phyloP scores from a whole-genome alignment of 2,797 vertebrate species.

The Danio tinwini region DNA sequence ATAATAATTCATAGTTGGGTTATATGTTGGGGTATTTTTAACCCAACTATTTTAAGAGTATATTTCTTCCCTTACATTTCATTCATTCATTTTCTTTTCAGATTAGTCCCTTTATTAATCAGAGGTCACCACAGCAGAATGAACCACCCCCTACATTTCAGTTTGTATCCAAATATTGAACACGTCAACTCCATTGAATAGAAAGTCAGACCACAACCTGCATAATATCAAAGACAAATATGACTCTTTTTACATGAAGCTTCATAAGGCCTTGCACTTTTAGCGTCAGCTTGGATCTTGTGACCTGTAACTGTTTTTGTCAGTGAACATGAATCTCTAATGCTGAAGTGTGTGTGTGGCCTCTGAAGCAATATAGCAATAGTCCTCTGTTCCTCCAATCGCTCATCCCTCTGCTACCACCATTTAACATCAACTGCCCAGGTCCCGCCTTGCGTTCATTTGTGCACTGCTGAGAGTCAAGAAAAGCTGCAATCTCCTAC shows the following conservation, averaged over 20 bases:
- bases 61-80: too few relatives aligned
- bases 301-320: constrained; percentile 51
- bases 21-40: too few relatives aligned
- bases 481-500: constrained; percentile 65
- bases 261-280: constrained; percentile 42
- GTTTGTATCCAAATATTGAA: not conserved
- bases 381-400: constrained; percentile 32
- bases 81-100: too few relatives aligned
- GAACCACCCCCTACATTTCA: too few relatives aligned
- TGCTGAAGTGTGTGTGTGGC: constrained; percentile 48
- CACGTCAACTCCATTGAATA: not conserved
- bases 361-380: constrained; percentile 51
- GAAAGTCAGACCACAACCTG: not conserved
- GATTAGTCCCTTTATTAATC: too few relatives aligned
- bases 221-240: not conserved
- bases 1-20: too few relatives aligned
- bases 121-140: too few relatives aligned
- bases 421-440: constrained; percentile 48
- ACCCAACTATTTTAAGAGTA: too few relatives aligned
- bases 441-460: constrained; percentile 54
- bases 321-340: constrained; percentile 52
- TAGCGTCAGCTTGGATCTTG: constrained; percentile 31
- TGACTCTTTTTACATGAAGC: constrained; percentile 25
- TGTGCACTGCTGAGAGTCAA: constrained; percentile 60
- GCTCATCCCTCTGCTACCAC: constrained; percentile 18